Percentiles rank a stretch among this genome's conserved stretches.
Conservation (phyloP, 2,888 invertebrate genomes). For the Ischnus inquisitorius region DNA sequence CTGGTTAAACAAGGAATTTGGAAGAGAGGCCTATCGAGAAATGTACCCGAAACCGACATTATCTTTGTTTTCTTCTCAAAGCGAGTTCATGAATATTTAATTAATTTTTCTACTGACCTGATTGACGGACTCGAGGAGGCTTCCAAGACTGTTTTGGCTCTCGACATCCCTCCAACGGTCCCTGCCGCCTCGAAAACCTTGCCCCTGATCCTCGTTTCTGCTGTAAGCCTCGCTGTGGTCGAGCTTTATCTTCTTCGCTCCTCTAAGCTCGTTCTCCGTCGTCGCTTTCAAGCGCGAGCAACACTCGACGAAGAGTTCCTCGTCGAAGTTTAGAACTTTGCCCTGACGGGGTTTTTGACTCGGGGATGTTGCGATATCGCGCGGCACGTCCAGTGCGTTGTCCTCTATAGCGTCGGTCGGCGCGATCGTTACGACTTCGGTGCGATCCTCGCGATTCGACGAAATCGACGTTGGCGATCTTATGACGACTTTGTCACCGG, state of each 20-base stretch:
- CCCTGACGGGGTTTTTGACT: constrained; percentile 79
- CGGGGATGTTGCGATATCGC: constrained; percentile 69
- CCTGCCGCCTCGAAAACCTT: constrained; percentile 74
- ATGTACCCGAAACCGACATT: no score
- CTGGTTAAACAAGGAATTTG: no score
- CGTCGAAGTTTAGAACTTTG: constrained; percentile 83
- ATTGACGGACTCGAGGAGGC: constrained; percentile 83
- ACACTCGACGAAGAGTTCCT: constrained; percentile 84
- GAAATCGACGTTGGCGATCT: constrained; percentile 75
- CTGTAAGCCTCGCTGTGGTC: constrained; percentile 81
- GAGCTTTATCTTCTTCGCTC: constrained; percentile 83
- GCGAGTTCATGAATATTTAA: no score
- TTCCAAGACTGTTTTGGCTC: constrained; percentile 84
- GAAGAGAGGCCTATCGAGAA: no score
- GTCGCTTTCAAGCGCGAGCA: constrained; percentile 84
- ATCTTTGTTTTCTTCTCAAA: no score
- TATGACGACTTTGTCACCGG: constrained; percentile 78
- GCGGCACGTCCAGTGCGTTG: constrained; percentile 81
- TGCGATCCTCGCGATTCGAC: constrained; percentile 73
- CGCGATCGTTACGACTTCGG: constrained; percentile 81
- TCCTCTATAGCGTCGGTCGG: constrained; percentile 83
- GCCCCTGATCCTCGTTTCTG: constrained; percentile 76
- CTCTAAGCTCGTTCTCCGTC: constrained; percentile 83
- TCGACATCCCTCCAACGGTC: constrained; percentile 84
- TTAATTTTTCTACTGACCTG: constrained; percentile 79